phyloP scores from a whole-genome alignment of 2,888 invertebrate species.

The Lepidochitona cinerea region DNA sequence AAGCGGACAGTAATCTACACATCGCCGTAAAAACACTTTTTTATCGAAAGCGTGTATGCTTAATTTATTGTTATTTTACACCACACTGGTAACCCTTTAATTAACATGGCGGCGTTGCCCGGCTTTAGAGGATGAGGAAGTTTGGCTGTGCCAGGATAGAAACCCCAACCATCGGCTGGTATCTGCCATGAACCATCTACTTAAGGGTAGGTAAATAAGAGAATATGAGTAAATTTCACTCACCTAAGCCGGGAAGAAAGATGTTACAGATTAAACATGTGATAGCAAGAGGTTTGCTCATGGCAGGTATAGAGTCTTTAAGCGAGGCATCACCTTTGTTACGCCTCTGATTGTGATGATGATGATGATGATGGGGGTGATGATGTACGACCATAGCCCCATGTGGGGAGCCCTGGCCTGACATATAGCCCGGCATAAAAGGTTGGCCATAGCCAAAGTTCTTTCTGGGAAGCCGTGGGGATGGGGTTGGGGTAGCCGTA shows the following conservation, averaged over 20 bases:
- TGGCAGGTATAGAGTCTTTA: slow-evolving; percentile 61
- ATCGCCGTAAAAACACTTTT: too few species aligned
- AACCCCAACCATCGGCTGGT: not conserved
- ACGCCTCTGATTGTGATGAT: slow-evolving; percentile 17
- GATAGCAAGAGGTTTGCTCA: slow-evolving; percentile 57
- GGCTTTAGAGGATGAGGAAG: not conserved
- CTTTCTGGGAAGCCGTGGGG: slow-evolving; percentile 52
- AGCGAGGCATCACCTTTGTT: slow-evolving; percentile 47
- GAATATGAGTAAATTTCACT: too few species aligned
- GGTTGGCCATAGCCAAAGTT: slow-evolving; percentile 52
- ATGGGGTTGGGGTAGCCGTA: slow-evolving; percentile 51
- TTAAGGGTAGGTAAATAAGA: not conserved
- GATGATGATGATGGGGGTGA: not conserved
- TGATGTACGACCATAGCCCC: not conserved
- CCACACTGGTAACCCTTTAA: too few species aligned
- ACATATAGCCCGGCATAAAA: slow-evolving; percentile 47
- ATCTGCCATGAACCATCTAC: not conserved
- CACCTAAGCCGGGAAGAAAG: slow-evolving; percentile 61
- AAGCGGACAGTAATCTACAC: too few species aligned
- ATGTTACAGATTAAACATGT: slow-evolving; percentile 59
- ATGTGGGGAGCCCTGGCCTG: slow-evolving; percentile 27
- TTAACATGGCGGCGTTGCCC: too few species aligned
- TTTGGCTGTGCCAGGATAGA: not conserved
- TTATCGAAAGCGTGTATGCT: too few species aligned
- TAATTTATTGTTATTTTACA: too few species aligned